Evolutionary conservation across 2,797 vertebrate genomes (phyloP), one percentile per base, ranked within the genome.

Genomic region (Rhodeus uyekii): DNA sequence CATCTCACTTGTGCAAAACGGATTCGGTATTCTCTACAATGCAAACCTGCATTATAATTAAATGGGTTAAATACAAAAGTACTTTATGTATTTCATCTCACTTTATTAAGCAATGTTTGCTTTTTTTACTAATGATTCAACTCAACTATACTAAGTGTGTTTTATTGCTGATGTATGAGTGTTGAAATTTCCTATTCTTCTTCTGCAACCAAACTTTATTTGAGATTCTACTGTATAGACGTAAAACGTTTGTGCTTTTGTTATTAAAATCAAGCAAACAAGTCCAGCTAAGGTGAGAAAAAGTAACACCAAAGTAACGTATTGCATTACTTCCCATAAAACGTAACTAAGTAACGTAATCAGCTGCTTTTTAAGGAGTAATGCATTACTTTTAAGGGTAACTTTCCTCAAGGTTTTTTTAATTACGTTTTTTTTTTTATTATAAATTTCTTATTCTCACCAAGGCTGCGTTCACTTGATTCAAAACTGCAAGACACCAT

Each of bases 401-500:
- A 22, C 48, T 53, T 50, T 22, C 19, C 19, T 8, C 19, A 53
- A 50, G 48, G 19, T n/a, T 53, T 9, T 19, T 22, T 3, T 22
- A 50, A 50, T 50, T 50, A 22, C 0, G 19, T 10, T 53, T 53
- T n/a, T n/a, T 50, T 50, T 53, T 53, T n/a, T 0, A 22, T 10
- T 53, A 53, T 3, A 53, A n/a, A 8, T 53, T 8, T 8, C 16
- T 18, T 8, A 48, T 48, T 2, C 50, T 53, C 22, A 53, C 50
- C 3, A n/a, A n/a, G 22, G 50, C 50, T 4, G 50, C 9, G n/a
- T 53, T 53, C 10, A 10, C 12, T 53, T n/a, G 22, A 53, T 53
- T 78, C 75, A 39, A 61, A 72, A 72, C 38, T 29, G 64, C 68
- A 58, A 78, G 34, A 24, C 34, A 39, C 19, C 19, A 36, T 79